Evolutionary conservation across 2,888 invertebrate species (phyloP).

Genomic region (Drosophila rellima): DNA sequence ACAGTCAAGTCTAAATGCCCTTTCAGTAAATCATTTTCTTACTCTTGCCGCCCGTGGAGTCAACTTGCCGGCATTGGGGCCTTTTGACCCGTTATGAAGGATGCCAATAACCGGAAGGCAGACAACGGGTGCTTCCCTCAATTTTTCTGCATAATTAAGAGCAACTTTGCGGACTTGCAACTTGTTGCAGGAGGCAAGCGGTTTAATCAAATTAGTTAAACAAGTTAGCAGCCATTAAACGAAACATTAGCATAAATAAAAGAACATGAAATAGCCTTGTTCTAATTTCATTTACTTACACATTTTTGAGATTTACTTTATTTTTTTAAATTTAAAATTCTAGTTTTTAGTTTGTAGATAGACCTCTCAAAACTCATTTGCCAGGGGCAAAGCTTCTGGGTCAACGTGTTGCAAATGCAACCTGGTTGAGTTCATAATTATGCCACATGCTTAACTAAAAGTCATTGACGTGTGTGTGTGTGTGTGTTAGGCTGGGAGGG

Average conservation of each 20-base stretch:
- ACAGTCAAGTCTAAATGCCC: constrained; percentile 7
- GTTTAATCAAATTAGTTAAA: constrained; percentile 24
- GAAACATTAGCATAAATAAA: constrained; percentile 17
- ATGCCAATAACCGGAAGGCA: constrained; percentile 39
- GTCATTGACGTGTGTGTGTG: constrained; percentile 57
- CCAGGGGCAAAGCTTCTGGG: constrained; percentile 17
- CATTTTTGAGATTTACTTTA: neutral
- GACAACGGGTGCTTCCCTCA: constrained; percentile 33
- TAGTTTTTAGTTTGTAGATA: too few relatives aligned
- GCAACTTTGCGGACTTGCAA: constrained; percentile 47
- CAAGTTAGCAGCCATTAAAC: constrained; percentile 13
- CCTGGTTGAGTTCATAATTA: constrained; percentile 44
- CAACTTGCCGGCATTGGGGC: constrained; percentile 7
- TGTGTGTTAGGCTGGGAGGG: neutral
- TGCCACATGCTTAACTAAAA: constrained; percentile 40
- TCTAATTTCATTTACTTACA: neutral
- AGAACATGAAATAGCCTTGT: neutral
- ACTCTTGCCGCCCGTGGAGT: constrained; percentile 26
- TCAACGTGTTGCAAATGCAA: constrained; percentile 9
- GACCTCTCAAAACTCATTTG: constrained; percentile 22
- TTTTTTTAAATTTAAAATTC: neutral
- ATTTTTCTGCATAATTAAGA: constrained; percentile 65
- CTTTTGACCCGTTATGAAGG: constrained; percentile 10
- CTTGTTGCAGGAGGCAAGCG: constrained; percentile 43
- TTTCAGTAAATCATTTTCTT: constrained; percentile 56